phyloP scores from a whole-genome alignment of 2,113 vertebrate genomes.

The Trichomycterus rosablanca region DNA sequence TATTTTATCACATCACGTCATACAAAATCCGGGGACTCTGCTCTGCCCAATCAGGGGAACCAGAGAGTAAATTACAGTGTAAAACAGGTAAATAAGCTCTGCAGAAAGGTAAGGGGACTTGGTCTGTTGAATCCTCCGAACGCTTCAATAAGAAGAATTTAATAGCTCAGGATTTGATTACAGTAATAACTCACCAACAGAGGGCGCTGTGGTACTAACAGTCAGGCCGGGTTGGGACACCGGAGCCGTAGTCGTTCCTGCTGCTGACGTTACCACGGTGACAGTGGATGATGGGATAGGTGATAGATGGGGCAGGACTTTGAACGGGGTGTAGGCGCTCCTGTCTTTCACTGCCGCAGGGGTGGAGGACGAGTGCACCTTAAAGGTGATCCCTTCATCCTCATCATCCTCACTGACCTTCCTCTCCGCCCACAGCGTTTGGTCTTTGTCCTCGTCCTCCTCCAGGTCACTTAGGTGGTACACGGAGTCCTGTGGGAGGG shows the following conservation, averaged over 20 bases:
- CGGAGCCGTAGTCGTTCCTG: neutral
- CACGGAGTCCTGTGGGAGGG: slow-evolving; percentile 70
- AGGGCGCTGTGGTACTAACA: slow-evolving; percentile 52
- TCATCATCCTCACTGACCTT: slow-evolving; percentile 69
- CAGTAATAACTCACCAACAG: slow-evolving; percentile 63
- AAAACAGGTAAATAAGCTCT: no score
- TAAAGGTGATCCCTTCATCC: slow-evolving; percentile 82
- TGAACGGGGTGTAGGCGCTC: slow-evolving; percentile 5
- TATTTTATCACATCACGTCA: no score
- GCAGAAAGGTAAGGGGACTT: no score
- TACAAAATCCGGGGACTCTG: no score
- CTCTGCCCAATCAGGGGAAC: no score
- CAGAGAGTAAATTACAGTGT: no score
- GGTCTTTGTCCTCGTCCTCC: slow-evolving; percentile 76
- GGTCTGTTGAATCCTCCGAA: no score
- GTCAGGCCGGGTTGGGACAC: slow-evolving; percentile 61
- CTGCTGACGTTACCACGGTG: slow-evolving; percentile 8
- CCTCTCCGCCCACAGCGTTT: slow-evolving; percentile 45
- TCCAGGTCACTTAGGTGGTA: slow-evolving; percentile 88
- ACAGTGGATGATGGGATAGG: neutral
- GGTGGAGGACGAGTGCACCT: slow-evolving; percentile 68
- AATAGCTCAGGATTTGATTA: no score
- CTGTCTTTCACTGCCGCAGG: slow-evolving; percentile 62
- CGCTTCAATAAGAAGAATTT: no score
- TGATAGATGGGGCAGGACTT: slow-evolving; percentile 3